Evolutionary conservation across 2,113 vertebrate genomes (phyloP), one percentile per base, ranked within the genome.

Genomic region (Syngnathus scovelli): DNA sequence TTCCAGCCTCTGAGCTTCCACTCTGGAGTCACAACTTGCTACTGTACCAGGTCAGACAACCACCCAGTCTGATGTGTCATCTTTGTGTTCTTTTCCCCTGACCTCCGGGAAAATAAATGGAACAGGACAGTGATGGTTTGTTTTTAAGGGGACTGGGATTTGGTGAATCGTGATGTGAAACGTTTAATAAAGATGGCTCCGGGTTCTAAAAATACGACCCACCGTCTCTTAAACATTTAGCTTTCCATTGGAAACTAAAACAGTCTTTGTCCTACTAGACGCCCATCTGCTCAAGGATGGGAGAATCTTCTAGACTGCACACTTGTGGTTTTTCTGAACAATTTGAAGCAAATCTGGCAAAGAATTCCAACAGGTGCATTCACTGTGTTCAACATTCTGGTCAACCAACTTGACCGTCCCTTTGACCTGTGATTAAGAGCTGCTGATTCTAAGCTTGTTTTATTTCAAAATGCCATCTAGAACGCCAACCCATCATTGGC

Each of bases 71-170:
- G 60, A 67, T 84, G 82, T 77, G 74, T 76, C 78, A 76, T 83
- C 71, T 64, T 64, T 71, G 66, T 72, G 68, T 70, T 80, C 58
- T 70, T 74, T 71, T 41, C 59, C 79, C 51, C 60, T 55, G 16
- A 65, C 69, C 76, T 80, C 65, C 73, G 81, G 85, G 82, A 82
- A 88, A 80, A 69, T 73, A 55, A 81, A 83, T 79, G 86, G 80
- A 87, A 83, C 68, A 68, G 77, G 82, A 86, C 82, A 78, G 80
- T 73, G 68, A 66, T 55, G 68, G 82, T 83, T 85, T 85, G 78
- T 86, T 84, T 87, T 79, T 23, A 63, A 62, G 8, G 67, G 59
- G 61, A 76, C 38, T 75, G 61, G 76, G 76, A 78, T 75, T 80
- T 82, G 59, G 39, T 62, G 60, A 62, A 21, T 43, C 60, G n/a